Conservation (phyloP, 2,113 vertebrate species). For the Grantiella picta region DNA sequence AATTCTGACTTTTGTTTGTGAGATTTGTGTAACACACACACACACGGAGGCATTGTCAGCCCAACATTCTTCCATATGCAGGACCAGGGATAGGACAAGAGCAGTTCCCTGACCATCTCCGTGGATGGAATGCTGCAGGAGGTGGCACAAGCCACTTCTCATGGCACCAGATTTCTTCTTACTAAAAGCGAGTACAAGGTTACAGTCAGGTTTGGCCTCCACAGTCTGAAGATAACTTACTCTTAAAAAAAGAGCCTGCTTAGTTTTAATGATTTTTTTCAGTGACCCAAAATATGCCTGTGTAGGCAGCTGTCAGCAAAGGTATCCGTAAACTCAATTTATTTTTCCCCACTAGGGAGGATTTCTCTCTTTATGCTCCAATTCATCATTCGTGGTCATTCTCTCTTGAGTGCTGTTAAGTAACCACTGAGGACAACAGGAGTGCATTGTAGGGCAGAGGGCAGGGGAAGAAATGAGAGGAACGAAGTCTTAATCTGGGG, state of each 20-base stretch:
- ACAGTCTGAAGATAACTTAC: neutral
- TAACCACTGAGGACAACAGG: neutral
- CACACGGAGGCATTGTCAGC: neutral
- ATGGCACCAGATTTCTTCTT: neutral
- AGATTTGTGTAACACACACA: neutral
- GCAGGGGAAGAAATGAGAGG: neutral
- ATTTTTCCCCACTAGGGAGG: neutral
- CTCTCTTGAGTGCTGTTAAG: neutral
- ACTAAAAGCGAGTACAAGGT: neutral
- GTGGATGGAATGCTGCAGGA: accelerated
- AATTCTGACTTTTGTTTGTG: neutral
- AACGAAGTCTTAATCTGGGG: neutral
- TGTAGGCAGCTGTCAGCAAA: neutral
- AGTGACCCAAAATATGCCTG: neutral
- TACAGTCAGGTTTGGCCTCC: neutral
- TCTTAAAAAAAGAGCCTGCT: accelerated
- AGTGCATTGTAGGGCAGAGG: neutral
- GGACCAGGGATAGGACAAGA: accelerated
- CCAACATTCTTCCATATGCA: neutral
- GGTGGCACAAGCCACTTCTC: neutral
- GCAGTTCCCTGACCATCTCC: neutral
- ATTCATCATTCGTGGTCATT: neutral
- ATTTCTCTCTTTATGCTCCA: neutral
- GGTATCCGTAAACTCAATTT: neutral
- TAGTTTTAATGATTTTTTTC: neutral